phyloP scores from a whole-genome alignment of 1,140 invertebrate species.

The Latrodectus geometricus region DNA sequence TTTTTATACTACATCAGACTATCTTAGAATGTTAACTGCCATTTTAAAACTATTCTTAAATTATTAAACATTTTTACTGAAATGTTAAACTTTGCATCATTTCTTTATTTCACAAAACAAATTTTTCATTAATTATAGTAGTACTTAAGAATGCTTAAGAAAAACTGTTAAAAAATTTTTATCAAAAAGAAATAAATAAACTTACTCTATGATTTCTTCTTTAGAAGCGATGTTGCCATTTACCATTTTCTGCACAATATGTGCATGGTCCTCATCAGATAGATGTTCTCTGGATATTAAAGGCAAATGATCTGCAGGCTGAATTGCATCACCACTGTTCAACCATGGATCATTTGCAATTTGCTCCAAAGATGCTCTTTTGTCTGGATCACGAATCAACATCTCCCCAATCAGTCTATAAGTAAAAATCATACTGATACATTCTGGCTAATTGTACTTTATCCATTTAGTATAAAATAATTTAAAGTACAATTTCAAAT shows the following conservation, averaged over 20 bases:
- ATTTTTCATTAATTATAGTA: too few relatives aligned
- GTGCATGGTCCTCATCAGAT: constrained; percentile 90
- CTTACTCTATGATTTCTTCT: constrained; percentile 91
- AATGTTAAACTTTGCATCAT: too few relatives aligned
- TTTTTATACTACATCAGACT: too few relatives aligned
- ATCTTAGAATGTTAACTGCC: too few relatives aligned
- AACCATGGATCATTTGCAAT: constrained; percentile 91
- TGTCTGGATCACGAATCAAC: constrained; percentile 92
- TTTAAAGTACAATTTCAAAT: too few relatives aligned
- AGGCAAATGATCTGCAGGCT: constrained; percentile 76
- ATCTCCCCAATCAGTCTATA: constrained; percentile 88
- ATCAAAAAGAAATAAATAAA: constrained; percentile 55
- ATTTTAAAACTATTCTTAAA: too few relatives aligned
- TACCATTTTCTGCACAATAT: constrained; percentile 96
- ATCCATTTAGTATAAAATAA: too few relatives aligned
- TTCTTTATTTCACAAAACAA: too few relatives aligned
- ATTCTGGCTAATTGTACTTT: too few relatives aligned
- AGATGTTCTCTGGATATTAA: constrained; percentile 85
- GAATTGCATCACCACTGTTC: constrained; percentile 66
- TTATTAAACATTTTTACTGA: too few relatives aligned
- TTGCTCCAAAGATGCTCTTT: constrained; percentile 86
- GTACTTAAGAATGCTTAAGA: too few relatives aligned
- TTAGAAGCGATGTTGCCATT: constrained; percentile 93
- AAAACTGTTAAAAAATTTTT: too few relatives aligned
- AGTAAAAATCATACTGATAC: constrained; percentile 44